phyloP scores from a whole-genome alignment of 2,113 vertebrate species.

The Blennius ocellaris region DNA sequence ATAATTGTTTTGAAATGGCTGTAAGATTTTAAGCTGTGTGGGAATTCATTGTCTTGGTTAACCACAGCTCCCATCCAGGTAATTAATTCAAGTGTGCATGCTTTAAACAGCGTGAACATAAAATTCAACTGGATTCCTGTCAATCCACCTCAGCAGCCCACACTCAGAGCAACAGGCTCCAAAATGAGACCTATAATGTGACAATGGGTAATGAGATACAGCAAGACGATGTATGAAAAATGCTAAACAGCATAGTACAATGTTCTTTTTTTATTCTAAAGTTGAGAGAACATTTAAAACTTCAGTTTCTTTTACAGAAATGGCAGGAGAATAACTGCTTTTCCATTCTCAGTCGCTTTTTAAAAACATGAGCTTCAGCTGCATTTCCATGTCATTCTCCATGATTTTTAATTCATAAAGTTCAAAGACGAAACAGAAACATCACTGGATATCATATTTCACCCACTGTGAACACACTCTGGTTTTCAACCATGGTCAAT shows the following conservation, averaged over 20 bases:
- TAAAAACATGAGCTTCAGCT: no score
- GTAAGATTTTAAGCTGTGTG: constrained; percentile 39
- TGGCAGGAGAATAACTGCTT: no score
- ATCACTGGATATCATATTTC: no score
- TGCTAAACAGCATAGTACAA: constrained; percentile 16
- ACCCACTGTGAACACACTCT: no score
- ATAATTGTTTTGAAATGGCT: constrained; percentile 51
- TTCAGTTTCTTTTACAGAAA: constrained; percentile 11
- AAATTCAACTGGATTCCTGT: constrained; percentile 50
- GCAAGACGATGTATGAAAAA: constrained; percentile 7
- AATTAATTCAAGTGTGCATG: constrained; percentile 52
- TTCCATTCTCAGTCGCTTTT: no score
- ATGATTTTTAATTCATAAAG: no score
- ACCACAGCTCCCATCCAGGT: constrained; percentile 31
- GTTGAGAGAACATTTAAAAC: background rate
- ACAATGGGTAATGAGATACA: constrained; percentile 32
- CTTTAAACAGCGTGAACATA: constrained; percentile 30
- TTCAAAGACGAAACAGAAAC: no score
- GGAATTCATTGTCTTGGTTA: constrained; percentile 41
- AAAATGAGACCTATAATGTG: background rate
- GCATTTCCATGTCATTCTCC: no score
- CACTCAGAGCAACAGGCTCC: constrained; percentile 12
- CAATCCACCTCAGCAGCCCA: constrained; percentile 54
- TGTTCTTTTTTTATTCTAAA: constrained; percentile 10
- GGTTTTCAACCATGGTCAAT: no score